Base-by-base conservation (phyloP, 1,140 invertebrate species). In the Condylostylus longicornis region DNA sequence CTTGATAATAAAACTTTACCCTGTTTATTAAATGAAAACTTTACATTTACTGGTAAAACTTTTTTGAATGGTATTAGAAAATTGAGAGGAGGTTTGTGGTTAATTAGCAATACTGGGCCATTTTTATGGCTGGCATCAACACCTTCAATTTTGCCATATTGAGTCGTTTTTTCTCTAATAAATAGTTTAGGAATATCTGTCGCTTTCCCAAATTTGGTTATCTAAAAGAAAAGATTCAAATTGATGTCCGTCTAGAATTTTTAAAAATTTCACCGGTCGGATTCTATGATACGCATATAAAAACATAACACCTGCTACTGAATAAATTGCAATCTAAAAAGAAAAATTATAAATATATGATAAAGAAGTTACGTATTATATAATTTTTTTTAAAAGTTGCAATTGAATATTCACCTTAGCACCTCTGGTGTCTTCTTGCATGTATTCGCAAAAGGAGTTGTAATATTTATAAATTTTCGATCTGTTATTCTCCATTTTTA, bases 371-470 rank as follows among this genome's bases (percentile, higher is more conserved):
- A 4, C 4, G 18, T 5, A 32, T 5, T 3, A 15, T 13, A 17
- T 27, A 5, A 10, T 27, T 27, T 32, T 13, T 17, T 32, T 15
- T 32, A 32, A 18, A 15, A 32, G 4, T 12, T 32, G 30, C 9
- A 32, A 8, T 7, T 15, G 29, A 5, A 20, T 8, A 6, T 22
- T 22, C n/a, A 34, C 33, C 17, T 34, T 18, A 4, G 17, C 33
- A n/a, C 33, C 33, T 34, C n/a, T 34, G 12, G 33, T 34, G 15
- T 34, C 33, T 21, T 34, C 12, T 17, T 34, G 33, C 18, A 34
- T 34, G 33, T 34, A 34, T 10, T 20, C 12, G 17, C 33, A 34
- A 12, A 34, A 34, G 12, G 12, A 10, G 2, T 34, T 18, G 12
- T 21, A 34, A 18, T 17, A 34, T 4, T 32, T 18, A 10, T 12